These are phyloP conservation scores for Cyanoramphus novaezelandiae DNA, from an alignment of 2,113 vertebrate species.

Conservation along the genomic window DNA sequence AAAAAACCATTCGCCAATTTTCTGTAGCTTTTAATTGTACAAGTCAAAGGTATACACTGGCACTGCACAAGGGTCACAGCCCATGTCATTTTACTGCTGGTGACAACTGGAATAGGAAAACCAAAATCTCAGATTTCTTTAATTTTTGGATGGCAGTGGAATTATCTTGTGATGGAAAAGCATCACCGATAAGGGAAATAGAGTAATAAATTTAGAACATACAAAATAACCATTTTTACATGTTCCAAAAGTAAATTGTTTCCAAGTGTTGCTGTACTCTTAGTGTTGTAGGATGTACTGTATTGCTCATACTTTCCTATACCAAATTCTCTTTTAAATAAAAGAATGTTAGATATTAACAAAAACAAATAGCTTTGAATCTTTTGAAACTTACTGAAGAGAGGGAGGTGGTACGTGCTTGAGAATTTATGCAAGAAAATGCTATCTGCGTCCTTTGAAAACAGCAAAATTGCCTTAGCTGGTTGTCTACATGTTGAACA, in stretches of 20 bases:
- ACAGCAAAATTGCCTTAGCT: not conserved
- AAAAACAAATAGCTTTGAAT: not conserved
- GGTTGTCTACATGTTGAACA: not conserved
- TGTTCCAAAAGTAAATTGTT: not conserved
- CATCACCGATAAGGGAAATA: not conserved
- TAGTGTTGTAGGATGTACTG: not conserved
- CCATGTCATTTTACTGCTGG: not conserved
- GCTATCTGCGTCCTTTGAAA: not conserved
- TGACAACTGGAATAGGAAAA: not conserved
- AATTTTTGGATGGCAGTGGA: not conserved
- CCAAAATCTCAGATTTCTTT: not conserved
- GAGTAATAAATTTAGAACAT: not conserved
- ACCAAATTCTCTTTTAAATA: not conserved
- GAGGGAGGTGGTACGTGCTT: not conserved
- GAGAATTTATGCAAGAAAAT: not conserved
- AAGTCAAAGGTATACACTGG: not conserved
- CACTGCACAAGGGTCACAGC: not conserved
- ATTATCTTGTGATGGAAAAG: not conserved
- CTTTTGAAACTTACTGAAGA: not conserved
- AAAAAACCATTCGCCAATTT: not conserved
- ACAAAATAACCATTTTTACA: not conserved
- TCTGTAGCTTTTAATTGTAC: not conserved
- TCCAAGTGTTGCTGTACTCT: not conserved
- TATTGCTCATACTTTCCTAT: not conserved
- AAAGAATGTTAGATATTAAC: not conserved